Evolutionary conservation across 2,113 vertebrate species (phyloP), one percentile per base, ranked within the genome.

Genomic region (Microcebus griseorufus): DNA sequence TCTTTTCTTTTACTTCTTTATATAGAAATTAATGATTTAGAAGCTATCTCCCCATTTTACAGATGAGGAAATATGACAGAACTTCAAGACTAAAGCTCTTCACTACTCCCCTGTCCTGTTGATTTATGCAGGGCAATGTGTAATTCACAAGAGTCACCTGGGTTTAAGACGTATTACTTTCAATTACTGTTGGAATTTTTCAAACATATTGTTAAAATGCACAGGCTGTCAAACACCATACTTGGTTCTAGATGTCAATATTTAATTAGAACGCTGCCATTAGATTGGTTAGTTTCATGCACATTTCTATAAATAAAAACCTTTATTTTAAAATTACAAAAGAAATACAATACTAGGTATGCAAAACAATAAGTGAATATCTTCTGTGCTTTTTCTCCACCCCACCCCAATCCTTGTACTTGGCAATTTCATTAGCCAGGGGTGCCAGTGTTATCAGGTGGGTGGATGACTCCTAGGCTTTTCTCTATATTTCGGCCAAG

Each of bases 281-380:
- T 87, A 58, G 25, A 5, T 78, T 51, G 42, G 14, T 45, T n/a
- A 13, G 12, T 72, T 75, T 2, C 10, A 0, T 48, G 32, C 75
- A 7, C 48, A 42, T 88, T 85, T 69, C 79, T 93, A 48, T 39
- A 92, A 79, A 60, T 75, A 58, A 84, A 97, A 86, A 53, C 65
- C 18, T 55, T 39, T 53, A 75, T 86, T 83, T 95, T 75, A 84
- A 88, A 95, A 84, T 48, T 53, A 70, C 6, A 60, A 39, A 90
- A 37, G 45, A 93, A 90, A 93, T 51, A 18, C 8, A 70, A 11
- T 84, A 42, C 23, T 48, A 58, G 55, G 22, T 75, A 45, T 51
- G 10, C 72, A 48, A 91, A 75, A 20, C 13, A 72, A 0, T 86
- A 82, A 91, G n/a, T 37, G 16, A 82, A 23, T 3, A 16, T 29